Conservation (phyloP, 2,113 vertebrate genomes). For the Chrysochloris asiatica region DNA sequence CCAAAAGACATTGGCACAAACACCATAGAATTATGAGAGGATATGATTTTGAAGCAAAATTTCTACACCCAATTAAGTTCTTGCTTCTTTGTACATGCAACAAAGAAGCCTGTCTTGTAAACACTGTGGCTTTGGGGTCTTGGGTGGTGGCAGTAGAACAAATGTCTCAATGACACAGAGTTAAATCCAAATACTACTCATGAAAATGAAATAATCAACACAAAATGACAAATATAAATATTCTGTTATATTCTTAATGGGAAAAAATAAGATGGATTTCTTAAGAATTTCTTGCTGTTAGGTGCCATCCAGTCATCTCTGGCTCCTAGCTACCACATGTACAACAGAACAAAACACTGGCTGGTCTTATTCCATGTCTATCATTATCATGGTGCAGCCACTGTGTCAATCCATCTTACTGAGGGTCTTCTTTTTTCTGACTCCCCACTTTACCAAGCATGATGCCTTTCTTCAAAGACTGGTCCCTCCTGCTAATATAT, state of each 20-base stretch:
- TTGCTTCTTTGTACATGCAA: neutral
- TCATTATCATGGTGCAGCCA: too few species aligned
- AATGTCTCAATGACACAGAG: neutral
- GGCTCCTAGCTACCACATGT: too few species aligned
- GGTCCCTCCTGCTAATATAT: too few species aligned
- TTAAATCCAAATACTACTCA: neutral
- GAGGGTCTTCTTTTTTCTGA: too few species aligned
- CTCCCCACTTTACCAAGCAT: too few species aligned
- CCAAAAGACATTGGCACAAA: too few species aligned
- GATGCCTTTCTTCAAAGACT: too few species aligned
- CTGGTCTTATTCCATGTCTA: too few species aligned
- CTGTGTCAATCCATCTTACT: too few species aligned
- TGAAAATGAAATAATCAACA: neutral
- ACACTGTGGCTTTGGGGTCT: neutral
- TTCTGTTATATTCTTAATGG: neutral
- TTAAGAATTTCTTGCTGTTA: neutral
- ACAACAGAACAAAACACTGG: too few species aligned
- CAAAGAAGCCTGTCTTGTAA: neutral
- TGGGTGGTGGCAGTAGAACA: neutral
- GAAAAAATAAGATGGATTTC: neutral
- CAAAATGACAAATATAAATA: neutral
- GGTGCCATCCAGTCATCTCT: too few species aligned
- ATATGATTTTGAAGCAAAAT: constrained; percentile 7
- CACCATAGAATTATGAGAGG: too few species aligned
- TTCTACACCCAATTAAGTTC: neutral